Base-by-base conservation (phyloP, 2,797 vertebrate genomes). In the Poeciliopsis infans region DNA sequence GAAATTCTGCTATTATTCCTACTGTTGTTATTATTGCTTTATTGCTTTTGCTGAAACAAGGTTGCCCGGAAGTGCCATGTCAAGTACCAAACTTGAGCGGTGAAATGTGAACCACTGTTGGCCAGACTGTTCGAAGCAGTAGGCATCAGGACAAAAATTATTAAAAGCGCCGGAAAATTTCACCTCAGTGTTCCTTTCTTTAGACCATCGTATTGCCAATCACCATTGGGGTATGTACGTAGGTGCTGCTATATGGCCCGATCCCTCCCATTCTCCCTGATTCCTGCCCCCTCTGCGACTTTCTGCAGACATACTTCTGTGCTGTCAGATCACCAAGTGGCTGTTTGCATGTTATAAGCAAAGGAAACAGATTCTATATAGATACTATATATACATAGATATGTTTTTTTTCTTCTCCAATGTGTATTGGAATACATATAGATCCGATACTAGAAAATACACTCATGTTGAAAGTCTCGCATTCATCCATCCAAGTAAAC, bases 321-420 rank as follows among this genome's bases (percentile, higher is more conserved):
- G 97, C 97, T 97, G 96, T 98, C 95, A 95, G 96, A 97, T 97
- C 97, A 97, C 96, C 95, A 96, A 96, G 96, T 97, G 97, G 96
- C 97, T 97, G 96, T 97, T 96, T 99, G 98, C 98, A 99, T 99
- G 97, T 97, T 92, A 95, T 96, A 95, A 96, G 95, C 95, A 97
- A 95, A 94, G 93, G 91, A 96, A 94, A 95, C 94, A 93, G 90
- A 95, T 95, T 94, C 85, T 94, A 95, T 95, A 96, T 95, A 95
- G 89, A 96, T 95, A 91, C 85, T 93, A 95, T 95, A 95, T 95
- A 95, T 94, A 93, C 88, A 94, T 93, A 95, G 84, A 93, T 93
- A 93, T 92, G 92, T 95, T 94, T 95, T 95, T 85, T 86, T 84
- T 81, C 91, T 83, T 80, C 91, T 90, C 87, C 91, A 88, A 91